phyloP scores from a whole-genome alignment of 2,113 vertebrate genomes.

The Gymnarchus niloticus region DNA sequence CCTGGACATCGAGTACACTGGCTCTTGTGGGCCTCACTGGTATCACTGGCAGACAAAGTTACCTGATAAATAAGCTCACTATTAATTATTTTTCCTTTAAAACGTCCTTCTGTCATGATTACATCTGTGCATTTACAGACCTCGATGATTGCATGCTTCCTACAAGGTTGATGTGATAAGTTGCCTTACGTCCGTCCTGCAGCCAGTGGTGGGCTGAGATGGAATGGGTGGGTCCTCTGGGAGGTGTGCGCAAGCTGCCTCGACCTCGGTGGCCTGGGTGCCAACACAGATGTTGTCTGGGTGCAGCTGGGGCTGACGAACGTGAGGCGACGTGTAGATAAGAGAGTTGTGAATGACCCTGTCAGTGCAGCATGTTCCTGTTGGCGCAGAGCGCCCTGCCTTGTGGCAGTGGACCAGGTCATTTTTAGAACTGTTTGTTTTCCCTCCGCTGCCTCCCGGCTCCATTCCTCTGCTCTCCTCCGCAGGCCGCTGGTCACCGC shows the following conservation, averaged over 20 bases:
- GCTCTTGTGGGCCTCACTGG: background rate
- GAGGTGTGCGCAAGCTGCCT: background rate
- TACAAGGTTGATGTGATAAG: background rate
- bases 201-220: background rate
- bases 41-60: background rate
- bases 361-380: background rate
- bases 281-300: too few species aligned
- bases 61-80: background rate
- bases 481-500: background rate
- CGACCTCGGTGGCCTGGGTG: background rate
- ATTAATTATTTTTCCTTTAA: background rate
- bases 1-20: background rate
- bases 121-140: background rate
- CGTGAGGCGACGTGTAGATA: background rate
- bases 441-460: background rate
- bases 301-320: background rate
- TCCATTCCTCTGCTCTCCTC: background rate
- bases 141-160: background rate
- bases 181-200: background rate
- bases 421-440: background rate
- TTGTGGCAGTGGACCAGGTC: background rate
- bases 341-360: background rate
- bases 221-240: background rate
- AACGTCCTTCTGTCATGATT: background rate
- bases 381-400: background rate